A percentile compares a stretch with the other conserved stretches of the same genome.
Evolutionary conservation across 2,888 invertebrate species (phyloP).

Genomic region (Drosophila nigritarsus): DNA sequence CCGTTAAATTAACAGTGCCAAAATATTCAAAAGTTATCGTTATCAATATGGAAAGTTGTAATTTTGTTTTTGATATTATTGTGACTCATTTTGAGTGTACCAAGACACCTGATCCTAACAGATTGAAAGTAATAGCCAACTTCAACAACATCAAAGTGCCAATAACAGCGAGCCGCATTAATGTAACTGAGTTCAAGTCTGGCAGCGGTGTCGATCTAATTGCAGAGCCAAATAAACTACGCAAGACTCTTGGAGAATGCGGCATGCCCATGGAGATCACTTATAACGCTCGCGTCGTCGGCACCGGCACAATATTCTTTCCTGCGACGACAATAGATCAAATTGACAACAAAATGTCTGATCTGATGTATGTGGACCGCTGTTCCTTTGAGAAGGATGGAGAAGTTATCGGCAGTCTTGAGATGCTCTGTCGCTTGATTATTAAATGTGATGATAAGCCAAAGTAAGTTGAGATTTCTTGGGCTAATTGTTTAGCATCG

Average conservation of each 20-base stretch:
- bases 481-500: not conserved
- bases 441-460: slow-evolving; percentile 65
- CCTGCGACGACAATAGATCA: slow-evolving; percentile 59
- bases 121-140: slow-evolving; percentile 51
- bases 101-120: slow-evolving; percentile 37
- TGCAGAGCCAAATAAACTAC: slow-evolving; percentile 54
- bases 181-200: slow-evolving; percentile 76
- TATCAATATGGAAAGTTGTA: slow-evolving; percentile 17
- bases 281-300: slow-evolving; percentile 52
- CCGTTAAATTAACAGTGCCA: not conserved
- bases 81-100: slow-evolving; percentile 63
- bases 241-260: slow-evolving; percentile 49
- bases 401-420: slow-evolving; percentile 55
- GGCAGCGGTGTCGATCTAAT: slow-evolving; percentile 61
- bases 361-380: slow-evolving; percentile 60
- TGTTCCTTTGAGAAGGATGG: slow-evolving; percentile 53
- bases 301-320: slow-evolving; percentile 62
- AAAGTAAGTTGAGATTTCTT: slow-evolving; percentile 31
- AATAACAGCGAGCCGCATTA: slow-evolving; percentile 75
- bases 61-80: slow-evolving; percentile 72
- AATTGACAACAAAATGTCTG: slow-evolving; percentile 53
- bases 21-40: not conserved
- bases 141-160: slow-evolving; percentile 55
- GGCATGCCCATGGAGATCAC: slow-evolving; percentile 69
- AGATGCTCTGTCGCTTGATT: slow-evolving; percentile 69